Conservation (phyloP, 1,140 invertebrate species). For the Hyposmocoma kahamanoa region DNA sequence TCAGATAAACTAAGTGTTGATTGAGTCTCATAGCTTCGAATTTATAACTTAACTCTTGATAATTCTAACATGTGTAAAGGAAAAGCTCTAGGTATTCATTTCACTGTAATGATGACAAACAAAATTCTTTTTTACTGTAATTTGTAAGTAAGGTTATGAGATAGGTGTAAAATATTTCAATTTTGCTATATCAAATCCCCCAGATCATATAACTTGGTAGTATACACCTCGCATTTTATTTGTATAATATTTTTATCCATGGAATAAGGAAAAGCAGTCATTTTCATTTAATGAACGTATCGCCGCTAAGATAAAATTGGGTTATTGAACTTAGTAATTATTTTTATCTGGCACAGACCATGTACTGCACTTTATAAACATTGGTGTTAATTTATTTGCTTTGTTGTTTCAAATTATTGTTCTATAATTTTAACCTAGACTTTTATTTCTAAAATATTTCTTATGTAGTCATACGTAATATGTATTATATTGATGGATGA, state of each 20-base stretch:
- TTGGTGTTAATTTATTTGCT: not conserved
- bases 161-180: slow-evolving; percentile 14
- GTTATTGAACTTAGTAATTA: not conserved
- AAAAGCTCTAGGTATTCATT: slow-evolving; percentile 55
- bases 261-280: not conserved
- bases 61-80: slow-evolving; percentile 42
- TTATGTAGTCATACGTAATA: slow-evolving; percentile 24
- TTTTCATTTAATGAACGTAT: too few species aligned
- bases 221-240: too few species aligned
- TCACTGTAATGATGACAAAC: slow-evolving; percentile 36
- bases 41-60: slow-evolving; percentile 35
- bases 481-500: not conserved
- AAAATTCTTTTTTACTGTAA: slow-evolving; percentile 49
- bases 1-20: not conserved
- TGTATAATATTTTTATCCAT: too few species aligned
- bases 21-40: slow-evolving; percentile 31
- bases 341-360: too few species aligned
- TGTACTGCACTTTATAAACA: not conserved
- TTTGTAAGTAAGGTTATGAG: slow-evolving; percentile 31
- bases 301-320: not conserved
- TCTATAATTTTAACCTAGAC: slow-evolving; percentile 2
- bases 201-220: too few species aligned
- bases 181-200: too few species aligned
- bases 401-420: slow-evolving; percentile 22
- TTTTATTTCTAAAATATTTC: slow-evolving; percentile 11